Evolutionary conservation across 2,888 invertebrate species (phyloP), one percentile per base, ranked within the genome.

Genomic region (Eurytoma adleriae): DNA sequence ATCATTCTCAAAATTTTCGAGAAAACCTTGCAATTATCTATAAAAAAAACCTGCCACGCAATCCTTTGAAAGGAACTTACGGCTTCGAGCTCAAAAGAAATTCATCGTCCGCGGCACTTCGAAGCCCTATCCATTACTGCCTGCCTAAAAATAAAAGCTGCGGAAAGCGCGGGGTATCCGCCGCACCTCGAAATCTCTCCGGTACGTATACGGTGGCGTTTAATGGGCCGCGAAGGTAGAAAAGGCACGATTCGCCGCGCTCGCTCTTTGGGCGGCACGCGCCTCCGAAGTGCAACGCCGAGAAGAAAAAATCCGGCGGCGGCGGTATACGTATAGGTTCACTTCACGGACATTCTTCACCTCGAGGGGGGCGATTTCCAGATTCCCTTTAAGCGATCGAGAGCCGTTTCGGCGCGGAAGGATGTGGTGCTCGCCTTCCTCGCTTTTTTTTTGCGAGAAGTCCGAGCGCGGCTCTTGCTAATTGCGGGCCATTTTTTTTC

Each of bases 341-440:
- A 72, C 66, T 24, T 24, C 66, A 72, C 66, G 57, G 71, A 72
- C 71, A 71, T 71, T 71, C 61, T 68, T 61, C 40, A 40, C 67
- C 61, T 67, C 50, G 40, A 79, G 79, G 50, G 61, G 20, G 66
- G 20, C 66, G 71, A 75, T 80, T 75, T 80, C 79, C 75, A 70
- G 74, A 62, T 40, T 66, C 68, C 50, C 64, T 18, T 27, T 16
- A 18, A 56, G 20, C 59, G 69, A 78, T 64, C 66, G 78, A 71
- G 24, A 40, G 77, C 62, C 30, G 40, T 40, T 40, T 40, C 40
- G 40, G 40, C 40, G 40, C 7, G 40, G 30, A 62, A n/a, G 30
- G 62, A 30, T 16, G 30, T 30, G 30, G 30, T 52, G 24, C 16
- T 27, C 20, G 16, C 40, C 7, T 20, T 4, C 14, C 20, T 72